A percentile compares a stretch with the other conserved stretches of the same genome.
These are phyloP conservation scores for Volucella bombylans DNA, from an alignment of 2,888 invertebrate species.

Conservation along the genomic window DNA sequence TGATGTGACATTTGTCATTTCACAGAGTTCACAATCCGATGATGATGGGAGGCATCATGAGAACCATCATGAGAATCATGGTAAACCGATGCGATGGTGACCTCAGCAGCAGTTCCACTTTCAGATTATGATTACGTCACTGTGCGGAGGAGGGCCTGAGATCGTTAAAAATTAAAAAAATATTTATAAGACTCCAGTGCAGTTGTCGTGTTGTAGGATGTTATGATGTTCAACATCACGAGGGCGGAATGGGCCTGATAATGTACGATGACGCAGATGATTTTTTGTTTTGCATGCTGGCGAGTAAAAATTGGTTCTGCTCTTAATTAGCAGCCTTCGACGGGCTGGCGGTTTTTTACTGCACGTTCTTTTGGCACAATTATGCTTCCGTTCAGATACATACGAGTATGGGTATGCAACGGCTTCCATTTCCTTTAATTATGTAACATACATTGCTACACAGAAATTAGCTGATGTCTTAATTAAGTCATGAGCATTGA, in stretches of 20 bases:
- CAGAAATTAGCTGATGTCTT: constrained; percentile 46
- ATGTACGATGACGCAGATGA: background rate
- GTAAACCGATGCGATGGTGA: background rate
- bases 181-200: background rate
- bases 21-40: constrained; percentile 1
- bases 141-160: constrained; percentile 9
- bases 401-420: background rate
- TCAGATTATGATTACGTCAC: constrained; percentile 13
- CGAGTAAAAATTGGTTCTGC: constrained; percentile 58
- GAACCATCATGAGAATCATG: background rate
- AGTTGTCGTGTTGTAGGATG: background rate
- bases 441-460: constrained; percentile 7
- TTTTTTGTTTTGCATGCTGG: constrained; percentile 37
- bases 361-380: constrained; percentile 24
- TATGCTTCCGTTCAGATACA: constrained; percentile 28
- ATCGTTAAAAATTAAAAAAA: constrained; percentile 41
- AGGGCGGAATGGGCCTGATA: constrained; percentile 42
- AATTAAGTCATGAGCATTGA: constrained; percentile 54
- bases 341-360: constrained; percentile 4
- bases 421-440: constrained; percentile 16
- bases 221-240: background rate
- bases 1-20: constrained; percentile 13
- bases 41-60: no score
- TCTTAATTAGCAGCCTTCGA: constrained; percentile 62
- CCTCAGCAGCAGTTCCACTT: constrained; percentile 2